Conservation (phyloP, 2,888 invertebrate genomes). For the Nasonia oneida region DNA sequence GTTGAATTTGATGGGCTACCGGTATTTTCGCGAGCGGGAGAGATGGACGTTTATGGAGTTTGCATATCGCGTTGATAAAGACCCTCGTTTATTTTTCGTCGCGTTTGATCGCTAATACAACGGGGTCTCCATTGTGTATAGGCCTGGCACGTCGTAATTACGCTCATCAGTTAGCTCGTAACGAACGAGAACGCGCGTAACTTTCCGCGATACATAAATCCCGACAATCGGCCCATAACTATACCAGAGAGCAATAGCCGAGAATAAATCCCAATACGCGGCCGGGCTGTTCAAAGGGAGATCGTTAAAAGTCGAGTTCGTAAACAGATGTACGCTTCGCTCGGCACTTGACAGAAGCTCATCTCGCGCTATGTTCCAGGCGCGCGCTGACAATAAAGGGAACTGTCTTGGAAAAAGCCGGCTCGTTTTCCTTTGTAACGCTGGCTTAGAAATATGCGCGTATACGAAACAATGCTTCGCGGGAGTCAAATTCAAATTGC, state of each 20-base stretch:
- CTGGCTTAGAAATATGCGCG: slow-evolving; percentile 51
- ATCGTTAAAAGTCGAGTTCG: slow-evolving; percentile 30
- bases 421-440: slow-evolving; percentile 41
- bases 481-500: slow-evolving; percentile 41
- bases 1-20: slow-evolving; percentile 5
- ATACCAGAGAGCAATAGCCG: not conserved
- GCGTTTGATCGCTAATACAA: slow-evolving; percentile 28
- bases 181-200: slow-evolving; percentile 13
- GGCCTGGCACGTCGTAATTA: slow-evolving; percentile 5
- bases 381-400: slow-evolving; percentile 53
- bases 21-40: not conserved
- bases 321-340: slow-evolving; percentile 23
- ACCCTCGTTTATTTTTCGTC: not conserved
- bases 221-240: slow-evolving; percentile 14
- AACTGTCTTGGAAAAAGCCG: slow-evolving; percentile 49
- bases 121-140: slow-evolving; percentile 31
- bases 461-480: slow-evolving; percentile 38
- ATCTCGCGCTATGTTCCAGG: slow-evolving; percentile 29
- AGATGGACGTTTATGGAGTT: not conserved
- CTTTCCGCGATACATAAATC: slow-evolving; percentile 40
- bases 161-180: slow-evolving; percentile 31
- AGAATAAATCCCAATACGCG: not conserved
- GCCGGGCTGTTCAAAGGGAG: not conserved
- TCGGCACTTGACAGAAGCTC: slow-evolving; percentile 42
- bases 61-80: not conserved